Percentiles rank a stretch among this genome's conserved stretches.
phyloP scores from a whole-genome alignment of 2,888 invertebrate genomes.

The Spisula solida region DNA sequence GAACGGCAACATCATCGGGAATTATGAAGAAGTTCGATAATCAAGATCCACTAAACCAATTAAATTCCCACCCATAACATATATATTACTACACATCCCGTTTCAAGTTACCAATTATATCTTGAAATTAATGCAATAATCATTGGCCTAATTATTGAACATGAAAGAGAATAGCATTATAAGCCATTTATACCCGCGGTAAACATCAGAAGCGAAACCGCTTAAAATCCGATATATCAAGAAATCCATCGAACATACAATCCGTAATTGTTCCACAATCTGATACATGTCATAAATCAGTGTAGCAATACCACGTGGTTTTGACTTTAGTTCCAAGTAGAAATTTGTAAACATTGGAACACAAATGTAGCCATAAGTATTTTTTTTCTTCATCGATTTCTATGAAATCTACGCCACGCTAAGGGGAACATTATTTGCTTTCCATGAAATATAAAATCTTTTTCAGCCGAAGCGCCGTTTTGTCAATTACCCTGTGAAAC shows the following conservation, averaged over 20 bases:
- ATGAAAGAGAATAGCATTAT: background rate
- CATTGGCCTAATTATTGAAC: background rate
- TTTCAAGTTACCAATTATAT: constrained; percentile 17
- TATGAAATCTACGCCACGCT: too few relatives aligned
- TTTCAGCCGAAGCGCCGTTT: too few relatives aligned
- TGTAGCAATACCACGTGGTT: too few relatives aligned
- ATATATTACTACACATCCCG: background rate
- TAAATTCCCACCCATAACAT: background rate
- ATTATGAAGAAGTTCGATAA: background rate
- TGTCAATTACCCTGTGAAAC: too few relatives aligned
- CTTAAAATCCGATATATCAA: background rate
- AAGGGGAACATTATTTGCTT: too few relatives aligned
- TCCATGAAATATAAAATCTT: too few relatives aligned
- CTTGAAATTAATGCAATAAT: constrained; percentile 13
- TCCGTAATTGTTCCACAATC: background rate
- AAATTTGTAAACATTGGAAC: too few relatives aligned
- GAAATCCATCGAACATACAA: background rate
- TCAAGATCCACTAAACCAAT: background rate
- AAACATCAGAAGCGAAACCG: background rate
- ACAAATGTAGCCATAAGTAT: too few relatives aligned
- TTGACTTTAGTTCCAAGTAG: too few relatives aligned
- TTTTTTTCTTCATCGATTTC: too few relatives aligned
- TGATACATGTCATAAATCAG: too few relatives aligned
- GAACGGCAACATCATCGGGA: background rate
- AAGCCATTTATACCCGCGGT: background rate